Base-by-base conservation (phyloP, 2,113 vertebrate genomes). In the Brachionichthys hirsutus region DNA sequence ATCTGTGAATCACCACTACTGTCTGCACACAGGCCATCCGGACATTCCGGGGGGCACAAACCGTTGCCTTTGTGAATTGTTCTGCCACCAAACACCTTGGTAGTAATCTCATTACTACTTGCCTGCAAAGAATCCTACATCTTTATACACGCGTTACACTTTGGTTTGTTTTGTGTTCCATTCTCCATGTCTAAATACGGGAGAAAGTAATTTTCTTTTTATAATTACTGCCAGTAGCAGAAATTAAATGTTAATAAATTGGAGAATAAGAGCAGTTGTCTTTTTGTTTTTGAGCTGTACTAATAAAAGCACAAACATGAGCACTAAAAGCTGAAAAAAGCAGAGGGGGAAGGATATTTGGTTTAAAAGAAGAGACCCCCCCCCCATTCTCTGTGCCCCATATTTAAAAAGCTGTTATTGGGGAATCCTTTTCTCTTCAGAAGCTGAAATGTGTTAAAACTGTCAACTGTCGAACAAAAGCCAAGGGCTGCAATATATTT, bases 401-500 rank as follows among this genome's bases (percentile, higher is more conserved):
- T 89, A 92, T 93, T 95, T 94, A 91, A 94, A 95, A 95, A 93
- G 88, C 92, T 85, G 90, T 94, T 88, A 94, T 89, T 75, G 78
- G 54, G 62, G 70, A 77, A 85, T 71, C 89, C 85, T 91, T 81
- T 92, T 92, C 91, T 91, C 77, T 73, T 35, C 0, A 92, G 93
- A 92, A 89, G 92, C 89, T 79, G 83, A 93, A 89, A 91, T 90
- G 93, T 92, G 94, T 94, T 93, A 91, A 95, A 94, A 92, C 92
- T 84, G 93, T 94, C 93, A 93, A 90, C 93, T 89, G 90, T 54
- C 89, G 90, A 92, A 97, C 89, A 86, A 92, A 92, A 90, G 78
- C 84, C 93, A 94, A 95, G 92, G 92, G 90, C 87, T 85, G 90
- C 89, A 93, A 94, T 94, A 92, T 94, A 94, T 94, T 92, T 92